Evolutionary conservation across 1,140 invertebrate species (phyloP), one percentile per base, ranked within the genome.

Genomic region (Bombus polaris): DNA sequence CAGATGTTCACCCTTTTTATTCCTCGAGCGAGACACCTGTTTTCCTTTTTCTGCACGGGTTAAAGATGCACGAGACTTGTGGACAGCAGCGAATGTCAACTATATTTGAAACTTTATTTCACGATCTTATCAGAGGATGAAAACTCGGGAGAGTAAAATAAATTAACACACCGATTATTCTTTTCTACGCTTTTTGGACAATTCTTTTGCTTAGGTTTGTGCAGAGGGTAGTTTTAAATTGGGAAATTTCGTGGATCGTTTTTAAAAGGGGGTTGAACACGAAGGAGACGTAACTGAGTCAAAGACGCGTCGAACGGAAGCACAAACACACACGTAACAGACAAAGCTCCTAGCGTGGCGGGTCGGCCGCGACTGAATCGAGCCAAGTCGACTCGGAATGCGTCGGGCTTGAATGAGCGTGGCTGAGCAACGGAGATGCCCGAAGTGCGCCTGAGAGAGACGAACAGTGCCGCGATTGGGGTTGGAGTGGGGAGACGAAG

Each of bases 351-450:
- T 92, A 87, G 88, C 88, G 91, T 93, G 94, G 93, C 93, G 93
- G 93, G 92, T 94, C 92, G 91, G 86, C 94, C 93, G 91, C 93
- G 91, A 94, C 94, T 94, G 94, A 94, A 93, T 93, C 92, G 91
- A 93, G 91, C 80, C 91, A 91, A 89, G 88, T 91, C 89, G 89
- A 85, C 89, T 86, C 87, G 71, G 89, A 73, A 91, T 80, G 86
- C 86, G 92, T 91, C 89, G 92, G 93, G 92, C 93, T 94, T 94
- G 93, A 94, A 94, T 94, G 94, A 94, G 92, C 72, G 75, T 90
- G 85, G 77, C 82, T 78, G 82, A 37, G 57, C 53, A 59, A 89
- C 65, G 70, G 44, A 81, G 86, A 59, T 10, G 25, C 28, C n/a
- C 53, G 85, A 62, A 44, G 68, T 12, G 53, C 22, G 72, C 5